Conservation (phyloP, 2,113 vertebrate genomes). For the Nannobrachium achirus region DNA sequence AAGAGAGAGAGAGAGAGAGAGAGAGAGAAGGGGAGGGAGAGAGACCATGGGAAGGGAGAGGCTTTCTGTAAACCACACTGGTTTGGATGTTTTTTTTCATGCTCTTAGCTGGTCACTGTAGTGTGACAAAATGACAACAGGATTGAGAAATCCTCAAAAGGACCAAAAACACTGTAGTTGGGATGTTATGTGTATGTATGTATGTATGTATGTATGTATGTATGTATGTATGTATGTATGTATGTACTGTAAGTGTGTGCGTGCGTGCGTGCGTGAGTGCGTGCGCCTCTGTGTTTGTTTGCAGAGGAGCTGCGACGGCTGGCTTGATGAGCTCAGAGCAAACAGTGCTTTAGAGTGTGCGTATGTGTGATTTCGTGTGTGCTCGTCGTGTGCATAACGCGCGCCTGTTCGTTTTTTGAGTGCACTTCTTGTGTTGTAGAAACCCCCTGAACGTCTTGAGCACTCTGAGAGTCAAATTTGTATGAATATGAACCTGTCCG, state of each 20-base stretch:
- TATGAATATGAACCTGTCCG: slow-evolving; percentile 67
- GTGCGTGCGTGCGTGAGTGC: slow-evolving; percentile 13
- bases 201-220: slow-evolving; percentile 33
- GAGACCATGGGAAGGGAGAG: slow-evolving; percentile 23
- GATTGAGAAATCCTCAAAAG: slow-evolving; percentile 67
- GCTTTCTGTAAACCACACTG: slow-evolving; percentile 68
- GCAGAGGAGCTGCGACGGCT: slow-evolving; percentile 38
- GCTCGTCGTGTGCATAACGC: slow-evolving; percentile 49
- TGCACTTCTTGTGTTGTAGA: slow-evolving; percentile 27
- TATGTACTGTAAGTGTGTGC: slow-evolving; percentile 3
- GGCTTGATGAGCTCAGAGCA: slow-evolving; percentile 63
- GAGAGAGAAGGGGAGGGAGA: background rate
- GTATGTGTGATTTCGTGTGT: slow-evolving; percentile 18
- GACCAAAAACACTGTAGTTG: slow-evolving; percentile 79
- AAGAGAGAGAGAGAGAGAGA: background rate
- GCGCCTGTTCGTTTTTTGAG: slow-evolving; percentile 14
- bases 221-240: slow-evolving; percentile 50
- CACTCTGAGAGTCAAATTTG: slow-evolving; percentile 37
- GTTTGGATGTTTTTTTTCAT: slow-evolving; percentile 62
- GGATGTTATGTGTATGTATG: slow-evolving; percentile 53
- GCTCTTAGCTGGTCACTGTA: slow-evolving; percentile 64
- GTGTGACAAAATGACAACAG: slow-evolving; percentile 45
- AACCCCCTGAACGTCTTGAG: slow-evolving; percentile 35
- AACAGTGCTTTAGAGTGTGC: slow-evolving; percentile 35
- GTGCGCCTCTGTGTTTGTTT: slow-evolving; percentile 5